Base-by-base conservation (phyloP, 2,113 vertebrate species). In the Kryptolebias marmoratus region DNA sequence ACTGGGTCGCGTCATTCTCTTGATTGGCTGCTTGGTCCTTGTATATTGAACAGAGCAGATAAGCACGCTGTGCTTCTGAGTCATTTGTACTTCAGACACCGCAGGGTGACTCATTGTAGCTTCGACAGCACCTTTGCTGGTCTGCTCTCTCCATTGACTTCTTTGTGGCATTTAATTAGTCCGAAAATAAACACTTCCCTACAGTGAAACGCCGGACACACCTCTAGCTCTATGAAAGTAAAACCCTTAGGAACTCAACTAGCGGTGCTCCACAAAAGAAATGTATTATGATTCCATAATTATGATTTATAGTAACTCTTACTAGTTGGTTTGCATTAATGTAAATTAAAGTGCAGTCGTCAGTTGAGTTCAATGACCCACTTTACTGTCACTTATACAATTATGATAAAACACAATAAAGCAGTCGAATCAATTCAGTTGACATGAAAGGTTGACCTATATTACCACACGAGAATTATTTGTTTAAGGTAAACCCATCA, bases 11-110 rank as follows among this genome's bases (percentile, higher is more conserved):
- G 10, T 39, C 11, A 7, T 62, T 11, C 14, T 59, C 18, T 16
- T 75, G 64, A 84, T n/a, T 73, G 64, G 74, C 60, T 45, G 75
- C 64, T 66, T 61, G 64, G 52, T 57, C 65, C 7, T 28, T 60
- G 10, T 49, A 60, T 53, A 48, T 70, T 67, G 45, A 67, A 32
- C 30, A 31, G 52, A 47, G n/a, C 31, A 36, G 57, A 61, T 15
- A 36, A 47, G 64, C 71, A 49, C 32, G 44, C 75, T 71, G 64
- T 61, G 66, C 63, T 57, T 57, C 62, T 79, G 76, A 82, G 31
- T 79, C 71, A 75, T 56, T 39, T 77, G 42, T 47, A 27, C 16
- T 55, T 72, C 71, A 39, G 49, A 61, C 39, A 27, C 55, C 0
- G 6, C 4, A 10, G 48, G 52, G 50, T 14, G 59, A 22, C 3